These are phyloP conservation scores for Gopherus flavomarginatus DNA, from an alignment of 2,113 vertebrate species.

Conservation along the genomic window DNA sequence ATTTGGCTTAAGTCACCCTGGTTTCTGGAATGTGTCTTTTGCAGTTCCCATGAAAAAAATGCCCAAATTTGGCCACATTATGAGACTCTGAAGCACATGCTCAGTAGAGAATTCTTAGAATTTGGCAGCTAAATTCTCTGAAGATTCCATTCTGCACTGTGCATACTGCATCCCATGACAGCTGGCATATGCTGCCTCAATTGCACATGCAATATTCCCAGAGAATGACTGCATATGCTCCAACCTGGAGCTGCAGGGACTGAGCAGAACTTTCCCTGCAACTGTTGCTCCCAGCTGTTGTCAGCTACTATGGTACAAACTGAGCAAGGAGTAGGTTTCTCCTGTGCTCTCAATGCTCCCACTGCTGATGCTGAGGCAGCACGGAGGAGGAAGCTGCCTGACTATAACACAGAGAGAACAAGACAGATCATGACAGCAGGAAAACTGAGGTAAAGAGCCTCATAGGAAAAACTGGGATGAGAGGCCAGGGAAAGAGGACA, in stretches of 20 bases:
- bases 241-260: not conserved
- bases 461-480: too few relatives aligned
- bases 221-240: not conserved
- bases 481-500: not conserved
- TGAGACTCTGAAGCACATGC: not conserved
- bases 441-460: not conserved
- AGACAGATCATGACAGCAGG: not conserved
- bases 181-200: not conserved
- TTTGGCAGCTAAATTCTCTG: accelerated
- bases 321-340: not conserved
- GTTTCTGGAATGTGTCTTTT: not conserved
- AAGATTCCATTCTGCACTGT: not conserved
- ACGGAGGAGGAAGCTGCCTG: not conserved
- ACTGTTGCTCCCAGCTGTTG: not conserved
- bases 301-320: not conserved
- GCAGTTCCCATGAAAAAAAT: not conserved
- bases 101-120: not conserved
- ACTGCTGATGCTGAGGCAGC: not conserved
- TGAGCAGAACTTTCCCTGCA: not conserved
- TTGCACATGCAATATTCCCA: not conserved
- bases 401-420: not conserved
- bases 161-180: not conserved
- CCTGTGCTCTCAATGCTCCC: not conserved
- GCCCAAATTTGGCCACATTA: not conserved
- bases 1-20: not conserved